Evolutionary conservation across 2,797 vertebrate species (phyloP).

Genomic region (Paguma larvata): DNA sequence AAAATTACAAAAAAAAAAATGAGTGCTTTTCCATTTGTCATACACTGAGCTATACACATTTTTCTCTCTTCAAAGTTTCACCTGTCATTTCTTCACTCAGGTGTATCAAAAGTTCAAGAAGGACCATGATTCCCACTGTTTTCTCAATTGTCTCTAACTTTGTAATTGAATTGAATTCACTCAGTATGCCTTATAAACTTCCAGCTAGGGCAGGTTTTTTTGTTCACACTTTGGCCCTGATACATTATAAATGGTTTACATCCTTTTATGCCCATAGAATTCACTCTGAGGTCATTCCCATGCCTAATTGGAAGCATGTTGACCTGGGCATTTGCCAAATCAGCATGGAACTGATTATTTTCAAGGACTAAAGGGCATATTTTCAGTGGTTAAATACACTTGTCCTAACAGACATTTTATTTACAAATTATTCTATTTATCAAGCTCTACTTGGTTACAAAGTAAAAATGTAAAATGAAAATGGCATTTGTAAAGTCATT

Average conservation of each 20-base stretch:
- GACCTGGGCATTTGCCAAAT: not conserved
- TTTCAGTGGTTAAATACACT: not conserved
- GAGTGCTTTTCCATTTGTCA: not conserved
- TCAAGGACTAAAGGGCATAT: not conserved
- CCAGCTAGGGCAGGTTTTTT: not conserved
- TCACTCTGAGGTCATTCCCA: not conserved
- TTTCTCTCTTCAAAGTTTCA: not conserved
- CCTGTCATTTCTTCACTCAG: not conserved
- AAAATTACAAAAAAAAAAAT: not conserved
- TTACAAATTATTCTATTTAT: not conserved
- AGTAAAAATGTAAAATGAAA: not conserved
- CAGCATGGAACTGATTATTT: not conserved
- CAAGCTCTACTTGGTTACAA: not conserved
- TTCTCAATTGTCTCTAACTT: not conserved
- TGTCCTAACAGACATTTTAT: not conserved
- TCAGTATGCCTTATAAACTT: not conserved
- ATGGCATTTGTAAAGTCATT: not conserved
- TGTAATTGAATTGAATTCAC: not conserved
- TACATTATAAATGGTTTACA: not conserved
- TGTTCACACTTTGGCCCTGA: not conserved
- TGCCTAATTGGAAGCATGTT: not conserved
- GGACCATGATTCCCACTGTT: not conserved
- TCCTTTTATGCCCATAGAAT: not conserved
- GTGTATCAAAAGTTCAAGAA: not conserved
- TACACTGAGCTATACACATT: not conserved